Evolutionary conservation across 2,797 vertebrate genomes (phyloP).

Genomic region (Gouania willdenowi): DNA sequence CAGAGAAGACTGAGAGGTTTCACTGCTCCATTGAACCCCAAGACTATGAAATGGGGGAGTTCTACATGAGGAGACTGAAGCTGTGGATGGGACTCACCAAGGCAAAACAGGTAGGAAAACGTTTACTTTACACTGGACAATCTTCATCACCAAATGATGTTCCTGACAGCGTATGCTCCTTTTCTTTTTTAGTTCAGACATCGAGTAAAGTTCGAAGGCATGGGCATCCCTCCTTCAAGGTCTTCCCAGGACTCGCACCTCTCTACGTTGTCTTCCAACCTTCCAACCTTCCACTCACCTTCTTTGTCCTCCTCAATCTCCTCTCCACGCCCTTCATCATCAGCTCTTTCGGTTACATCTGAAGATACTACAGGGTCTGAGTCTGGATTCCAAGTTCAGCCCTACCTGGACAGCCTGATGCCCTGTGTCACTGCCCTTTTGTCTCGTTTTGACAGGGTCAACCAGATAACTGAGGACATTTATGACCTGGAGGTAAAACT

Average conservation of each 20-base stretch:
- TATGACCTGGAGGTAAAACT: conserved; percentile 66
- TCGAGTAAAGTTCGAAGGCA: conserved; percentile 79
- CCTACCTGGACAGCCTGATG: conserved; percentile 64
- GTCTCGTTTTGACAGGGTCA: conserved; percentile 70
- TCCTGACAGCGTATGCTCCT: not conserved
- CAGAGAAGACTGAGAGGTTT: conserved; percentile 60
- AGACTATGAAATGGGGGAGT: conserved; percentile 82
- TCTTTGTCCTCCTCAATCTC: conserved; percentile 28
- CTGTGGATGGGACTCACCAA: conserved; percentile 81
- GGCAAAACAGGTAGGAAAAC: conserved; percentile 70
- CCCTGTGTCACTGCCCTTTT: conserved; percentile 60
- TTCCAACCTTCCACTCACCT: conserved; percentile 26
- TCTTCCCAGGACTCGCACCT: conserved; percentile 60
- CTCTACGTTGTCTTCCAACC: conserved; percentile 34
- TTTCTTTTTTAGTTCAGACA: conserved; percentile 73
- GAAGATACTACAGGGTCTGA: conserved; percentile 44
- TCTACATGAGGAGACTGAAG: conserved; percentile 81
- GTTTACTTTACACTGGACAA: no score
- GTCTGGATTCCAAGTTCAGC: conserved; percentile 43
- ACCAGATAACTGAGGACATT: conserved; percentile 64
- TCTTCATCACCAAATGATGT: not conserved
- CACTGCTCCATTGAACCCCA: conserved; percentile 66
- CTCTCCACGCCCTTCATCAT: conserved; percentile 43
- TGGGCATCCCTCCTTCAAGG: conserved; percentile 67
- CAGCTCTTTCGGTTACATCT: conserved; percentile 51